Evolutionary conservation across 2,797 vertebrate genomes (phyloP).

Genomic region (Arnoldichthys spilopterus): DNA sequence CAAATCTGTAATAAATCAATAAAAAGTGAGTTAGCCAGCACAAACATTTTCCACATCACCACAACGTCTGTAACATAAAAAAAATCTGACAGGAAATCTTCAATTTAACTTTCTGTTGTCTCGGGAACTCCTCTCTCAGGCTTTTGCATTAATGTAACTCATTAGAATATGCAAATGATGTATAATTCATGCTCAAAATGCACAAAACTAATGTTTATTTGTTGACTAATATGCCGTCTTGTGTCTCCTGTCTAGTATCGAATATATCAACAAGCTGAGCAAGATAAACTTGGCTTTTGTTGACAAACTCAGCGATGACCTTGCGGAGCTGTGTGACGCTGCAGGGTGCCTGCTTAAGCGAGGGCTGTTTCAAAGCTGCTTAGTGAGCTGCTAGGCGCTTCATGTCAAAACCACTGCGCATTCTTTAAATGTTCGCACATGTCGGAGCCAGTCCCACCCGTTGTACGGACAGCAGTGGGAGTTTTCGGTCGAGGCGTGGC

Average conservation of each 20-base stretch:
- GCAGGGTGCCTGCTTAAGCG: conserved; percentile 1
- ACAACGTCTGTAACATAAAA: too few relatives aligned
- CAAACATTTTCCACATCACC: too few relatives aligned
- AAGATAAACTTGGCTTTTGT: background rate
- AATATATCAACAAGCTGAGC: background rate
- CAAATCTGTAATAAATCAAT: too few relatives aligned
- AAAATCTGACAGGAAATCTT: too few relatives aligned
- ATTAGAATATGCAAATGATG: too few relatives aligned
- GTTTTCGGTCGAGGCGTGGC: conserved; percentile 19
- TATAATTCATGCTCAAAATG: too few relatives aligned
- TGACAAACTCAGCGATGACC: conserved; percentile 30
- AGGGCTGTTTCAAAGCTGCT: conserved; percentile 16
- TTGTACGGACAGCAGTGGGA: conserved; percentile 24
- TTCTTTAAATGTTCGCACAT: conserved; percentile 59
- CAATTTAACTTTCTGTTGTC: too few relatives aligned
- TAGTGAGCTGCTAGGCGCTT: conserved; percentile 37
- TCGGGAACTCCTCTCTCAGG: too few relatives aligned
- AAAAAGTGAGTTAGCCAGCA: too few relatives aligned
- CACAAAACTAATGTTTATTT: background rate
- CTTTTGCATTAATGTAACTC: too few relatives aligned
- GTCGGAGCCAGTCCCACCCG: conserved; percentile 49
- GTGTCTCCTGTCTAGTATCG: conserved; percentile 3
- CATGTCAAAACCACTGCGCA: conserved; percentile 43
- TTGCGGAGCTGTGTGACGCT: conserved; percentile 23
- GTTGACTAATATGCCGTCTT: background rate